Evolutionary conservation across 2,797 vertebrate species (phyloP).

Genomic region (Leptoclinus maculatus): DNA sequence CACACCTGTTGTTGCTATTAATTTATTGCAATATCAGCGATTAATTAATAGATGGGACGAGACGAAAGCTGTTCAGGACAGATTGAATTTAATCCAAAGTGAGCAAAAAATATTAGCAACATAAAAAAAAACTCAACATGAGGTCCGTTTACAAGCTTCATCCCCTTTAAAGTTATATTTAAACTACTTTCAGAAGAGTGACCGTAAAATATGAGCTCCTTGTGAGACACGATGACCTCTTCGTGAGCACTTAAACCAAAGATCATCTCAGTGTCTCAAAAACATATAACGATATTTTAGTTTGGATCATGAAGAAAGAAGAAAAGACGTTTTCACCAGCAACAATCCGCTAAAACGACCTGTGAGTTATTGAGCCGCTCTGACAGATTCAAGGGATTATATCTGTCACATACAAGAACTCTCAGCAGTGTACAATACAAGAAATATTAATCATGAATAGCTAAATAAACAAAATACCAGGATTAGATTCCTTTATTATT

Average conservation of each 20-base stretch:
- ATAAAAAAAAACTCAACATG: neutral
- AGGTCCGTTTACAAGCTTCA: neutral
- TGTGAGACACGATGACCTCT: neutral
- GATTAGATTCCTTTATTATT: neutral
- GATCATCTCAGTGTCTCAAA: neutral
- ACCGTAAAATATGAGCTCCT: too few relatives aligned
- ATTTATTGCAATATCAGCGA: slow-evolving; percentile 40
- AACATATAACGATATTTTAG: too few relatives aligned
- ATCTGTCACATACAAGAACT: too few relatives aligned
- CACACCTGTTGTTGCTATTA: slow-evolving; percentile 72
- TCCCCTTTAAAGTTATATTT: neutral
- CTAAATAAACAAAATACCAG: too few relatives aligned
- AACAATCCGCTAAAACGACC: too few relatives aligned
- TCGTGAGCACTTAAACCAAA: neutral
- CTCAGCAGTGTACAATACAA: too few relatives aligned
- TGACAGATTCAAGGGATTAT: too few relatives aligned
- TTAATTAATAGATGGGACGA: slow-evolving; percentile 55
- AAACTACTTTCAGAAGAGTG: neutral
- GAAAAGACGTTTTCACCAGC: too few relatives aligned
- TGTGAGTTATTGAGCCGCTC: too few relatives aligned
- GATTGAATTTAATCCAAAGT: neutral
- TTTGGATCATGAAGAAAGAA: too few relatives aligned
- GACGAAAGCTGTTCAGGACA: neutral
- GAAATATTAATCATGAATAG: too few relatives aligned
- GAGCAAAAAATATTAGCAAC: neutral